These are phyloP conservation scores for Indicator maculatus DNA, from an alignment of 2,113 vertebrate species.

Conservation along the genomic window DNA sequence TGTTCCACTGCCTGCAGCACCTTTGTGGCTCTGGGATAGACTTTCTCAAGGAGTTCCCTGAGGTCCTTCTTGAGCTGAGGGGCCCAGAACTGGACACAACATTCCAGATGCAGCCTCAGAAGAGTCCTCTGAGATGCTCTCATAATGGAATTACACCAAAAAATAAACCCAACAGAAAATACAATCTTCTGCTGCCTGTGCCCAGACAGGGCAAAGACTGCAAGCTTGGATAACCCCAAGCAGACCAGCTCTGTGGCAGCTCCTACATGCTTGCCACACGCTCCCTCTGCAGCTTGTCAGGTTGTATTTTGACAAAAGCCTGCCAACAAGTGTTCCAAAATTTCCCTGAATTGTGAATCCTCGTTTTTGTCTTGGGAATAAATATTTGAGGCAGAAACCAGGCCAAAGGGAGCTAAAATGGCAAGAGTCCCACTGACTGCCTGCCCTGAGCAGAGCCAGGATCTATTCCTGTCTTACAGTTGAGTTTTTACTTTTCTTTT, in stretches of 20 bases:
- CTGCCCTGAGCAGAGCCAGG: not conserved
- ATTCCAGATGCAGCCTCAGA: not conserved
- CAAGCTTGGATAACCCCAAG: not conserved
- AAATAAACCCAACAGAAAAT: not conserved
- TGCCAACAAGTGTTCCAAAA: not conserved
- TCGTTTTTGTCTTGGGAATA: constrained; percentile 27
- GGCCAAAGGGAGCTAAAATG: not conserved
- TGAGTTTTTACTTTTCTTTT: not conserved
- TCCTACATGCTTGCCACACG: not conserved
- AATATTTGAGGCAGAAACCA: constrained; percentile 30
- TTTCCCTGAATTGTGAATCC: constrained; percentile 45
- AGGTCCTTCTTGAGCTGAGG: no score
- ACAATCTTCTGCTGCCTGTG: not conserved
- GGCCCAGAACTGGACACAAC: no score
- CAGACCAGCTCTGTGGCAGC: not conserved
- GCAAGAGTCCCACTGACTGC: not conserved
- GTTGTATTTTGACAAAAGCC: not conserved
- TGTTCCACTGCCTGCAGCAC: no score
- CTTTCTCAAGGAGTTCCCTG: no score
- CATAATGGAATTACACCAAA: not conserved
- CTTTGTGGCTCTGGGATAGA: no score
- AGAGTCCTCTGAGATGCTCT: not conserved
- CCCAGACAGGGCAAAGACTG: not conserved
- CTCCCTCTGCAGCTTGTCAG: not conserved
- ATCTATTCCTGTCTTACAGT: constrained; percentile 5